Percentiles rank a stretch among this genome's conserved stretches.
Evolutionary conservation across 2,888 invertebrate genomes (phyloP).

Genomic region (Drosophila hamatofila): DNA sequence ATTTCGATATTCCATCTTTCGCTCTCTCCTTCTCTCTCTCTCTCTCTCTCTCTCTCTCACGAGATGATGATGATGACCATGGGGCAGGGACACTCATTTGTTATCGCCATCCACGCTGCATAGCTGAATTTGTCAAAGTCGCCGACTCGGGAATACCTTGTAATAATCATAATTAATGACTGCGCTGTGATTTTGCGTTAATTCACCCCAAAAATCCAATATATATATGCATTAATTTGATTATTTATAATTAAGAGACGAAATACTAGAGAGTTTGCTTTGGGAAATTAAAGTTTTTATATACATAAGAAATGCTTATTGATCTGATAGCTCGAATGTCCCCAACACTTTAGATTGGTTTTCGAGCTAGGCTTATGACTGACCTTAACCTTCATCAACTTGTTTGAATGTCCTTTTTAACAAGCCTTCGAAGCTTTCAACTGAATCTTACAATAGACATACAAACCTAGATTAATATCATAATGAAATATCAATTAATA

Average conservation of each 20-base stretch:
- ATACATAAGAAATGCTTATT: not conserved
- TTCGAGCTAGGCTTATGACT: not conserved
- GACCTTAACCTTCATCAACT: not conserved
- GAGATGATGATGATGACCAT: conserved; percentile 26
- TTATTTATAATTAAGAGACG: conserved; percentile 5
- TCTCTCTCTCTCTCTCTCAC: not conserved
- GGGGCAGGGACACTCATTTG: conserved; percentile 49
- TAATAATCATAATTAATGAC: conserved; percentile 15
- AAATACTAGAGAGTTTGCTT: not conserved
- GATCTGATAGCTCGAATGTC: not conserved
- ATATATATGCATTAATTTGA: not conserved
- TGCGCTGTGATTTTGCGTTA: conserved; percentile 2
- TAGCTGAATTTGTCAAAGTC: conserved; percentile 61
- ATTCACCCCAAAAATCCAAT: not conserved
- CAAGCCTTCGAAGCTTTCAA: too few species aligned
- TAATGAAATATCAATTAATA: too few species aligned
- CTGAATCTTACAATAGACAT: too few species aligned
- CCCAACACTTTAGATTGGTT: not conserved
- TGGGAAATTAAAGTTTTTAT: not conserved
- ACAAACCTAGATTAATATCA: too few species aligned
- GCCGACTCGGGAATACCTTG: conserved; percentile 22
- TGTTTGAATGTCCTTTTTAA: too few species aligned
- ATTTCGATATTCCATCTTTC: conserved; percentile 44
- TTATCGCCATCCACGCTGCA: conserved; percentile 34
- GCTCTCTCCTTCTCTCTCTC: conserved; percentile 1